Evolutionary conservation across 1,140 invertebrate species (phyloP), one percentile per base, ranked within the genome.

Genomic region (Drosophila lini): DNA sequence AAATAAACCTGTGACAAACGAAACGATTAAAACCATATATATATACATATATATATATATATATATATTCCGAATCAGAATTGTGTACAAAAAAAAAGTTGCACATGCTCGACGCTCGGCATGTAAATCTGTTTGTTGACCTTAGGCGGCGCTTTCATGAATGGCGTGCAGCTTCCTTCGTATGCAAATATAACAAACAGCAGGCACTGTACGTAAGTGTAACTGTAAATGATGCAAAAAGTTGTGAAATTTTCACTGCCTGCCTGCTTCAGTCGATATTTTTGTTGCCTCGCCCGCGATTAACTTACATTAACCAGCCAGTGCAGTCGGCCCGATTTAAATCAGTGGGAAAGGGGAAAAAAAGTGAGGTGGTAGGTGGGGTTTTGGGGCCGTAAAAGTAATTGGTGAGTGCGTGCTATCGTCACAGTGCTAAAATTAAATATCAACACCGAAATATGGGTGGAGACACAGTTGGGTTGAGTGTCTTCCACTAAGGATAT

Each of bases 111-210:
- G n/a, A 1, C 22, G 8, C 15, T 16, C 48, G 28, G 15, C 41
- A 70, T 73, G 38, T 71, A 71, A 58, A 70, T 73, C 69, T 71
- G 67, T 73, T 73, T 73, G 69, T 73, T 73, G 69, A 73, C 69
- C 69, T 73, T 73, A 73, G 62, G 44, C 69, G 65, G 42, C 52
- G 65, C 69, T 59, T 73, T 73, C 67, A 71, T 73, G 69, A 73
- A 73, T 73, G 69, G 67, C 52, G 34, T 31, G 44, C 65, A 73
- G 69, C 63, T 71, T 73, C 67, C 69, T 59, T 59, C 65, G 52
- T 34, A 34, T 68, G 44, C 64, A 65, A 67, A 68, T 65, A 34
- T n/a, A 34, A 15, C 34, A 38, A 38, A 15, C 11, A 15, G 15
- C 10, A 28, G 25, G 32, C 22, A 31, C 32, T 19, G 16, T 28